Evolutionary conservation across 2,888 invertebrate genomes (phyloP).

Genomic region (Argynnis bischoffii): DNA sequence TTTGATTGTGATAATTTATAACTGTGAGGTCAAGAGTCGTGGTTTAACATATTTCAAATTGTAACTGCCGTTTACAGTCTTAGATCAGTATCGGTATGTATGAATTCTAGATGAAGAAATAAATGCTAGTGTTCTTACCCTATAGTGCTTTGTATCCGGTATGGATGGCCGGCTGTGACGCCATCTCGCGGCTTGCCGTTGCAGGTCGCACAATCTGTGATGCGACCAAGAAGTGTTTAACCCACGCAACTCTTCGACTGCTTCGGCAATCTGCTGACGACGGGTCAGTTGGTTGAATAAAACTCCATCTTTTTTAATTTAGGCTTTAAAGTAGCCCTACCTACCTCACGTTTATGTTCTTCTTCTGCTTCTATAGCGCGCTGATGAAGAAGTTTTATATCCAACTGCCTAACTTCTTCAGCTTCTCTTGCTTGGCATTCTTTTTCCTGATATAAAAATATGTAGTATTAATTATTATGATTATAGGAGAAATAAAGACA

Average conservation of each 20-base stretch:
- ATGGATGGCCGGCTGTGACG: slow-evolving; percentile 69
- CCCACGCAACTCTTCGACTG: slow-evolving; percentile 66
- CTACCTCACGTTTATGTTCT: slow-evolving; percentile 79
- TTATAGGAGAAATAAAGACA: too few relatives aligned
- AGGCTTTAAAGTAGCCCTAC: background rate
- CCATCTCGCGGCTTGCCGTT: slow-evolving; percentile 66
- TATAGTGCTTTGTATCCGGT: slow-evolving; percentile 64
- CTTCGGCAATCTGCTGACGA: slow-evolving; percentile 60
- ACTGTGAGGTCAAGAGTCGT: too few relatives aligned
- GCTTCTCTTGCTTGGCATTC: slow-evolving; percentile 82
- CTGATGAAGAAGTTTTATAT: slow-evolving; percentile 83
- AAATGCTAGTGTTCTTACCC: slow-evolving; percentile 46
- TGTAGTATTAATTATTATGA: too few relatives aligned
- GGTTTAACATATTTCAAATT: too few relatives aligned
- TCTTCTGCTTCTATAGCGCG: slow-evolving; percentile 83
- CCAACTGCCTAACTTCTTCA: slow-evolving; percentile 81
- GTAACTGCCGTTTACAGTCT: too few relatives aligned
- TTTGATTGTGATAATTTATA: too few relatives aligned
- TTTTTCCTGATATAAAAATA: slow-evolving; percentile 64
- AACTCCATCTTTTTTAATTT: background rate
- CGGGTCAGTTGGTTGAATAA: background rate
- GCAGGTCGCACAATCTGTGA: slow-evolving; percentile 67
- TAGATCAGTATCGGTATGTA: too few relatives aligned
- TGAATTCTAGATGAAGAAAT: too few relatives aligned
- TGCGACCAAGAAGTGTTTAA: slow-evolving; percentile 80